phyloP scores from a whole-genome alignment of 1,140 invertebrate species.

The Pinna nobilis region DNA sequence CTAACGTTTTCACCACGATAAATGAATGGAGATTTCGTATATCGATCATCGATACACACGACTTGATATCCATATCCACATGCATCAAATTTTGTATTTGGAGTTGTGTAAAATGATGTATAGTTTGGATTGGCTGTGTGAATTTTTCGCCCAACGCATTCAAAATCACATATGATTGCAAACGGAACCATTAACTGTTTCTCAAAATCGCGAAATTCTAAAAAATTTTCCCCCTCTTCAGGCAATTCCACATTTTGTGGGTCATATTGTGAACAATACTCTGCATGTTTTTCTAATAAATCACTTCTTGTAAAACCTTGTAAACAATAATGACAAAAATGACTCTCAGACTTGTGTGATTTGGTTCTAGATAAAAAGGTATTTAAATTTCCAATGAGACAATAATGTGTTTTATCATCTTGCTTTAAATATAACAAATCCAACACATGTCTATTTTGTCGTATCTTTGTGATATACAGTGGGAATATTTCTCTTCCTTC shows the following conservation, averaged over 20 bases:
- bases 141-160: background rate
- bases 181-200: constrained; percentile 16
- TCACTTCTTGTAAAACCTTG: constrained; percentile 2
- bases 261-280: background rate
- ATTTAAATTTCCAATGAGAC: constrained; percentile 1
- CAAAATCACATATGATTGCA: constrained; percentile 24
- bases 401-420: constrained; percentile 1
- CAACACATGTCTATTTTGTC: background rate
- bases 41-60: constrained; percentile 9
- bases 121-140: background rate
- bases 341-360: background rate
- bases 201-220: constrained; percentile 11
- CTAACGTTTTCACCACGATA: constrained; percentile 3
- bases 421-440: constrained; percentile 3
- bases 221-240: background rate
- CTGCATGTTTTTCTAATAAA: background rate
- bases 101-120: background rate
- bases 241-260: constrained; percentile 2
- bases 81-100: background rate
- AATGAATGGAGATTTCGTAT: constrained; percentile 16
- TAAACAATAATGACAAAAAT: constrained; percentile 24
- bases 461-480: constrained; percentile 13
- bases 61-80: constrained; percentile 26
- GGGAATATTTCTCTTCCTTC: constrained; percentile 9
- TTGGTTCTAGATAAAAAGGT: constrained; percentile 16